Evolutionary conservation across 2,113 vertebrate genomes (phyloP).

Genomic region (Silurus meridionalis): DNA sequence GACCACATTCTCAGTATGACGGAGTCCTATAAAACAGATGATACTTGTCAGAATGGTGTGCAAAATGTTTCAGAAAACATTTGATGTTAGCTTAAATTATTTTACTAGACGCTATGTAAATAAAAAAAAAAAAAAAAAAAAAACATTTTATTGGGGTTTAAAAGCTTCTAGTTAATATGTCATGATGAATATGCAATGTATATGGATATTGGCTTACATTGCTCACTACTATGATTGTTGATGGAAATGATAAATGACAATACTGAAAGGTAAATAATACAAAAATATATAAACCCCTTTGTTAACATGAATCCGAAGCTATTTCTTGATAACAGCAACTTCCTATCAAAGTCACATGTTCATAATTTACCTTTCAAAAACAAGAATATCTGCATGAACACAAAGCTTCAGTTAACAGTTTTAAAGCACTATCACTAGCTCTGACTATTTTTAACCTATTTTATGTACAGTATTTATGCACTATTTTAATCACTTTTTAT

Average conservation of each 20-base stretch:
- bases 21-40: slow-evolving; percentile 25
- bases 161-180: background rate
- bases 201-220: background rate
- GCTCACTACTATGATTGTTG: background rate
- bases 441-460: too few species aligned
- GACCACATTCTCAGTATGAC: slow-evolving; percentile 15
- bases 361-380: too few species aligned
- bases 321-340: background rate
- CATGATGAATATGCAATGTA: background rate
- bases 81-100: background rate
- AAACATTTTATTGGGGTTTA: background rate
- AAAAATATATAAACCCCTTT: too few species aligned
- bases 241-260: background rate
- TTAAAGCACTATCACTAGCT: too few species aligned
- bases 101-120: background rate
- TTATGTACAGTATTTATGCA: too few species aligned
- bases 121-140: too few species aligned
- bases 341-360: too few species aligned
- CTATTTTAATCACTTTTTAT: too few species aligned
- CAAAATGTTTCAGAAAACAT: background rate
- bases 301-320: too few species aligned
- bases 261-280: background rate
- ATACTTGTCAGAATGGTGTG: slow-evolving; percentile 1
- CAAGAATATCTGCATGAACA: background rate
- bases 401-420: background rate